Conservation (phyloP, 2,113 vertebrate species). For the Rostratula benghalensis region DNA sequence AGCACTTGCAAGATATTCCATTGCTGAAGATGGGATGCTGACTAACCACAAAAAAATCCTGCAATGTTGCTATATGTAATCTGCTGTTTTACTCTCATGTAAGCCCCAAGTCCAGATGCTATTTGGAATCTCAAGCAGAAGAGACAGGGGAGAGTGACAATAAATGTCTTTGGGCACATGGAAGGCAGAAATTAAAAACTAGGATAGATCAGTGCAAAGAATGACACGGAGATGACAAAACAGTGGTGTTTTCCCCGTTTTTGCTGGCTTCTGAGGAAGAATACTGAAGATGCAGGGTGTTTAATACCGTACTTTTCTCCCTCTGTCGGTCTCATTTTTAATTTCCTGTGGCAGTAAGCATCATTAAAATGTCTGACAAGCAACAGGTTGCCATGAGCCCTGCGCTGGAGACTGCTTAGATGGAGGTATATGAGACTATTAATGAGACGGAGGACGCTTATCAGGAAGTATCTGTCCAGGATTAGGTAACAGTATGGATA, state of each 20-base stretch:
- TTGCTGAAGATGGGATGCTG: not conserved
- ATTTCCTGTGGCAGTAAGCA: not conserved
- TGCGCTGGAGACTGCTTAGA: not conserved
- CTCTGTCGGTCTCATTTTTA: not conserved
- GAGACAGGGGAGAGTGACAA: not conserved
- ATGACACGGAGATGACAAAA: not conserved
- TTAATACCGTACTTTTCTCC: not conserved
- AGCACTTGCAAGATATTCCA: not conserved
- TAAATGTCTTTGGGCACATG: not conserved
- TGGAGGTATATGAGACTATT: not conserved
- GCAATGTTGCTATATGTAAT: not conserved
- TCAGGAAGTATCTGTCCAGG: not conserved
- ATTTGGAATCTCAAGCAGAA: not conserved
- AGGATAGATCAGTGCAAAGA: not conserved
- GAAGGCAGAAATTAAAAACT: not conserved
- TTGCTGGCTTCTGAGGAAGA: not conserved
- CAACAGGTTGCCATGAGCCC: not conserved
- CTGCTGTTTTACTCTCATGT: not conserved
- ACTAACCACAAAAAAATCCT: not conserved
- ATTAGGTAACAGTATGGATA: conserved; percentile 10
- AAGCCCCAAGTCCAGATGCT: not conserved
- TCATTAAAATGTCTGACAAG: not conserved
- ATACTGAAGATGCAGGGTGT: not conserved
- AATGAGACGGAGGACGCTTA: not conserved
- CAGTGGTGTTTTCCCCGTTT: not conserved